These are phyloP conservation scores for Semnopithecus entellus DNA, from an alignment of 2,113 vertebrate genomes.

Conservation along the genomic window DNA sequence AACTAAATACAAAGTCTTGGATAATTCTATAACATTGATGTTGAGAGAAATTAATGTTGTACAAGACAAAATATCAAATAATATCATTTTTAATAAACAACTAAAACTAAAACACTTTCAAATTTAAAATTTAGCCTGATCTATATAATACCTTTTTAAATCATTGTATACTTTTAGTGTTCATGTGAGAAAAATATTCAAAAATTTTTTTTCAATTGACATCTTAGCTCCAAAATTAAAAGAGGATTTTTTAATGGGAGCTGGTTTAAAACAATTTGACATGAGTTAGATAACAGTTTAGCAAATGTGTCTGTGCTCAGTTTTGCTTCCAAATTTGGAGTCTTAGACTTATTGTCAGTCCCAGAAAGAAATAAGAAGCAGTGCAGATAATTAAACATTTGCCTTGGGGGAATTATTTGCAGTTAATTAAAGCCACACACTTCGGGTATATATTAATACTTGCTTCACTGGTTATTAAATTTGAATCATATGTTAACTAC, in stretches of 20 bases:
- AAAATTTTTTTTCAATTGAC: not conserved
- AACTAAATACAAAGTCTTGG: not conserved
- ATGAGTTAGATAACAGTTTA: slow-evolving; percentile 67
- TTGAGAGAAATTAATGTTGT: not conserved
- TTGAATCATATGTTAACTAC: slow-evolving; percentile 83
- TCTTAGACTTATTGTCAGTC: slow-evolving; percentile 81
- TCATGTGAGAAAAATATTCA: slow-evolving; percentile 19
- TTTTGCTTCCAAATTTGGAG: slow-evolving; percentile 78
- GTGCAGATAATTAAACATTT: slow-evolving; percentile 86
- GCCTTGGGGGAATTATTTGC: slow-evolving; percentile 83
- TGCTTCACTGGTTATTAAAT: slow-evolving; percentile 84
- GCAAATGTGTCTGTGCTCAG: slow-evolving; percentile 55
- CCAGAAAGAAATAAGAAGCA: slow-evolving; percentile 79
- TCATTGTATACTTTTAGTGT: slow-evolving; percentile 14
- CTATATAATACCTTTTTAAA: slow-evolving; percentile 21
- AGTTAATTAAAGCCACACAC: slow-evolving; percentile 86
- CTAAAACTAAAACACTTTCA: slow-evolving; percentile 12
- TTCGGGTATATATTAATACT: slow-evolving; percentile 68
- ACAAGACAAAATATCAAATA: not conserved
- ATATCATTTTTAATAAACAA: slow-evolving; percentile 20
- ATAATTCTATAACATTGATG: not conserved
- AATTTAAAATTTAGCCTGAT: slow-evolving; percentile 28
- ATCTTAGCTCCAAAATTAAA: slow-evolving; percentile 46
- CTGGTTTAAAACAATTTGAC: slow-evolving; percentile 69
- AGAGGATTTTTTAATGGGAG: slow-evolving; percentile 58